These are phyloP conservation scores for Ellobium chinense DNA, from an alignment of 2,888 invertebrate genomes.

Conservation along the genomic window DNA sequence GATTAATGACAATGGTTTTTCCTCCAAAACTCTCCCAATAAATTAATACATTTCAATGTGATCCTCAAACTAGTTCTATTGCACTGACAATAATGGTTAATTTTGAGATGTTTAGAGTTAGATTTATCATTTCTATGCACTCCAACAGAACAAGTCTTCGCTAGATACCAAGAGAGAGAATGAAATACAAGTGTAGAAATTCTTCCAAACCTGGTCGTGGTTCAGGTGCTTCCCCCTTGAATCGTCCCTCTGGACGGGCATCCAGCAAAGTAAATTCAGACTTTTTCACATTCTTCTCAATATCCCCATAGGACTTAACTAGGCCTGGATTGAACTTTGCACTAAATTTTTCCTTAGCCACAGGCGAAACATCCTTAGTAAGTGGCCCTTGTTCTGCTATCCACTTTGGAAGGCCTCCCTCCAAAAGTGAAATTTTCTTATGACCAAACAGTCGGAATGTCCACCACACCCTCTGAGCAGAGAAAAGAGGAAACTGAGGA, in stretches of 20 bases:
- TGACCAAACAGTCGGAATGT: conserved; percentile 65
- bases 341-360: conserved; percentile 56
- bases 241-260: conserved; percentile 71
- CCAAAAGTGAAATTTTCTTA: conserved; percentile 62
- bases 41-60: too few relatives aligned
- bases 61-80: too few relatives aligned
- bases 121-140: too few relatives aligned
- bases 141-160: too few relatives aligned
- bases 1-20: too few relatives aligned
- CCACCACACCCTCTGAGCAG: conserved; percentile 66
- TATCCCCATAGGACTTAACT: conserved; percentile 68
- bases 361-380: conserved; percentile 55
- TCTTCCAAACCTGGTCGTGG: conserved; percentile 68
- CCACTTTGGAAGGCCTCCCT: conserved; percentile 68
- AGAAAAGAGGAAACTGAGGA: conserved; percentile 54
- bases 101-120: too few relatives aligned
- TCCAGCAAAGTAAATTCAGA: conserved; percentile 66
- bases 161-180: too few relatives aligned
- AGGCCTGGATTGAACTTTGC: conserved; percentile 39
- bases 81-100: too few relatives aligned
- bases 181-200: too few relatives aligned
- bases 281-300: conserved; percentile 62
- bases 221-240: conserved; percentile 71
- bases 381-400: conserved; percentile 59
- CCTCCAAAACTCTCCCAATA: too few relatives aligned